phyloP scores from a whole-genome alignment of 2,888 invertebrate genomes.

The Tetanocera ferruginea region DNA sequence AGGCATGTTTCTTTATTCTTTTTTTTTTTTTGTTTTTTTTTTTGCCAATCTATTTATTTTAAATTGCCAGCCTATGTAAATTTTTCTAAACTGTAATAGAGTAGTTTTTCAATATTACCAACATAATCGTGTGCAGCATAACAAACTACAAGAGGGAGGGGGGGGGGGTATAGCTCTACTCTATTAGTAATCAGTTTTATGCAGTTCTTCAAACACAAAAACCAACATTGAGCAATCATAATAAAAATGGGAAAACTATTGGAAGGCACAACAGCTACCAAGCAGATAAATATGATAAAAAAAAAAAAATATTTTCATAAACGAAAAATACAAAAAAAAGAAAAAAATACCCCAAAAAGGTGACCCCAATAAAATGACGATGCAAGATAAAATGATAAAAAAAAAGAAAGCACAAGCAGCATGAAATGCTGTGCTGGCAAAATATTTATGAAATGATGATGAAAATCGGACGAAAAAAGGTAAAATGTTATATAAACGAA shows the following conservation, averaged over 20 bases:
- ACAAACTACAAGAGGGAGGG: no score
- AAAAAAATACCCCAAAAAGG: background rate
- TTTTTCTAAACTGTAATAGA: no score
- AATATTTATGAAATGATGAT: slow-evolving; percentile 3
- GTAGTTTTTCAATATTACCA: no score
- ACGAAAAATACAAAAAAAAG: no score
- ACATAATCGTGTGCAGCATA: no score
- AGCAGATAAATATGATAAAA: background rate
- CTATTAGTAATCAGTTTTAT: background rate
- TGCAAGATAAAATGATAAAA: background rate
- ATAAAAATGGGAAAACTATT: background rate
- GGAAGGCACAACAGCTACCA: background rate
- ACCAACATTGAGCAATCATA: slow-evolving; percentile 1
- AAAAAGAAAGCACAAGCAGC: background rate
- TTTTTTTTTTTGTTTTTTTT: no score
- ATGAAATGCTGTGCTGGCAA: background rate
- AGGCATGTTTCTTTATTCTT: no score
- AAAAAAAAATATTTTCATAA: background rate
- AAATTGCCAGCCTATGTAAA: no score
- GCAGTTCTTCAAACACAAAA: no score
- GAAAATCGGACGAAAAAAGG: background rate
- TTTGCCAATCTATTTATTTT: no score
- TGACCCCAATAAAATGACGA: background rate
- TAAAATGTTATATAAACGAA: background rate
- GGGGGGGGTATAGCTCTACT: no score